A percentile compares a stretch with the other conserved stretches of the same genome.
phyloP scores from a whole-genome alignment of 2,888 invertebrate genomes.

The Tiliacea aurago region DNA sequence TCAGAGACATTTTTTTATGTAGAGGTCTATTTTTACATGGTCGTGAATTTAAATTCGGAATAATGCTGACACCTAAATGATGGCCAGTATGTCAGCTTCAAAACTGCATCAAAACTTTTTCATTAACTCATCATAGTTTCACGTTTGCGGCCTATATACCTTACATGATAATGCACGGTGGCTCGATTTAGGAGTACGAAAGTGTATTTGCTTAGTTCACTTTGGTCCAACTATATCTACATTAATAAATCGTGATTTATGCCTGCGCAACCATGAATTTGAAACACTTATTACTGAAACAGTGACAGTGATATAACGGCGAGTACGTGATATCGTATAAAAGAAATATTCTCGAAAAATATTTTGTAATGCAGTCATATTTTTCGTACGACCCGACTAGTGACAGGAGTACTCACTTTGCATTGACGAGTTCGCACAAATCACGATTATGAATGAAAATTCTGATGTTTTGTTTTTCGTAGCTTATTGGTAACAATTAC shows the following conservation, averaged over 20 bases:
- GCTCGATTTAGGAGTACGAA: not conserved
- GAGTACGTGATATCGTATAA: conserved; percentile 44
- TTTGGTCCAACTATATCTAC: not conserved
- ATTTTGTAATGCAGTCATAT: conserved; percentile 28
- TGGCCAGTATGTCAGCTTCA: not conserved
- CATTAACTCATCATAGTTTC: not conserved
- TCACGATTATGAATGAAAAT: not conserved
- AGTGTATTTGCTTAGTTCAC: conserved; percentile 5
- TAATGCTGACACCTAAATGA: not conserved
- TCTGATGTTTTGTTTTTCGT: not conserved
- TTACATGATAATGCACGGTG: not conserved
- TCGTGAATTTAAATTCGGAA: not conserved
- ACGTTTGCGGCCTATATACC: no score
- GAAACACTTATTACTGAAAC: conserved; percentile 36
- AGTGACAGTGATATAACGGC: conserved; percentile 37
- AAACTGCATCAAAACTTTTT: not conserved
- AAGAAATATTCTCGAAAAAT: conserved; percentile 40
- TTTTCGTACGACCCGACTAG: conserved; percentile 3
- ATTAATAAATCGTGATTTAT: conserved; percentile 43
- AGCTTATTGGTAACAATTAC: not conserved
- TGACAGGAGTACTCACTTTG: not conserved
- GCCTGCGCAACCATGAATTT: conserved; percentile 28
- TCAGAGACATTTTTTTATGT: no score
- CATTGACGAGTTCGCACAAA: not conserved
- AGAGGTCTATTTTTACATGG: not conserved